Conservation (phyloP, 2,888 invertebrate genomes). For the Julus scanicus region DNA sequence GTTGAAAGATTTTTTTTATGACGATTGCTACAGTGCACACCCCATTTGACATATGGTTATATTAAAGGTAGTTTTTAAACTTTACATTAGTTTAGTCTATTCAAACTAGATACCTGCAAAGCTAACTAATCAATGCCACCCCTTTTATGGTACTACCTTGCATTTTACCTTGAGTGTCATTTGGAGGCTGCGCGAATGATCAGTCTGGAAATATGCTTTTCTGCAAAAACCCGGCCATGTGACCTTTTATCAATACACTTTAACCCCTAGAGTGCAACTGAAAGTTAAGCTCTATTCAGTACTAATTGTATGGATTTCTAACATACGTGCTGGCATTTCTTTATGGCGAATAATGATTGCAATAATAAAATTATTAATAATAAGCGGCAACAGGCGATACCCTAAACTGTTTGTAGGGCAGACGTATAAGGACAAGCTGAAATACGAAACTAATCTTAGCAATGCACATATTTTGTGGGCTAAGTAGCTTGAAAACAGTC, state of each 20-base stretch:
- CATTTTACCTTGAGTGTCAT: constrained; percentile 14
- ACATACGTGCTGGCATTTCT: not conserved
- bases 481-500: constrained; percentile 2
- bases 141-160: constrained; percentile 5
- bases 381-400: not conserved
- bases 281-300: not conserved
- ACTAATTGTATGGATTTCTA: not conserved
- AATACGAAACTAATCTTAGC: not conserved
- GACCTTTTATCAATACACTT: not conserved
- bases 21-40: not conserved
- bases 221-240: not conserved
- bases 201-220: not conserved
- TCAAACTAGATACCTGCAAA: not conserved
- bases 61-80: not conserved
- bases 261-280: not conserved
- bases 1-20: not conserved
- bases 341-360: not conserved
- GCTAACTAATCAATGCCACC: not conserved
- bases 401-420: not conserved
- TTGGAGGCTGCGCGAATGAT: not conserved
- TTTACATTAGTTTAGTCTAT: not conserved
- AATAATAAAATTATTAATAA: not conserved
- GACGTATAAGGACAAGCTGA: constrained; percentile 25
- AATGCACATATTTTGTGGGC: not conserved
- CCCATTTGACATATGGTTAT: not conserved